Conservation (phyloP, 2,888 invertebrate species). For the Oscheius myriophilus region DNA sequence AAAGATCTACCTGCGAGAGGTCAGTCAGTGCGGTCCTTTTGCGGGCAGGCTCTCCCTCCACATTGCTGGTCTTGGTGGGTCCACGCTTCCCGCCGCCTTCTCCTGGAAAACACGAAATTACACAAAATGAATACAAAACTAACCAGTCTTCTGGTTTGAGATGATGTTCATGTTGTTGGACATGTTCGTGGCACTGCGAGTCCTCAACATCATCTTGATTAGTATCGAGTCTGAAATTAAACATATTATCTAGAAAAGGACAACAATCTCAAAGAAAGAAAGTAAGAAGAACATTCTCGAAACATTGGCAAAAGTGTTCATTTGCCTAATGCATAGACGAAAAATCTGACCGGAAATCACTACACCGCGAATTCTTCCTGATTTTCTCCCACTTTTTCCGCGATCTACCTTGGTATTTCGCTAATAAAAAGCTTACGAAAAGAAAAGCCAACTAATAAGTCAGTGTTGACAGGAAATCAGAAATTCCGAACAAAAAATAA, state of each 20-base stretch:
- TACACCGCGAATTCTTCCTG: too few relatives aligned
- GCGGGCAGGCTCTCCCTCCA: constrained; percentile 25
- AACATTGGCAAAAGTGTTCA: too few relatives aligned
- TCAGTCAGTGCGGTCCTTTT: constrained; percentile 30
- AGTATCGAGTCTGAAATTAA: not conserved
- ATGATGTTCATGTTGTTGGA: not conserved
- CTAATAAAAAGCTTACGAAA: too few relatives aligned
- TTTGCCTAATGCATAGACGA: too few relatives aligned
- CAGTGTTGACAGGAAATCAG: too few relatives aligned
- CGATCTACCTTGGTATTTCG: too few relatives aligned
- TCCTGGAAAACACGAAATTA: not conserved
- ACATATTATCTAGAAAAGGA: not conserved
- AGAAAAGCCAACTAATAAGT: too few relatives aligned
- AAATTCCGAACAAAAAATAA: too few relatives aligned
- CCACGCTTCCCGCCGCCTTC: constrained; percentile 14
- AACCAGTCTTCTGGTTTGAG: not conserved
- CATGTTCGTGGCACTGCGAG: not conserved
- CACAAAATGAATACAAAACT: not conserved
- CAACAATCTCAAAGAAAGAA: not conserved
- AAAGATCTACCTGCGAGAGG: not conserved
- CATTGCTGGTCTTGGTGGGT: constrained; percentile 7
- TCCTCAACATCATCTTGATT: constrained; percentile 1
- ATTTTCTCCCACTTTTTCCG: too few relatives aligned
- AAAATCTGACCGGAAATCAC: too few relatives aligned
- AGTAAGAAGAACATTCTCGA: not conserved